Percentiles rank a stretch among this genome's conserved stretches.
Evolutionary conservation across 2,113 vertebrate species (phyloP).

Genomic region (Xiphophorus couchianus): DNA sequence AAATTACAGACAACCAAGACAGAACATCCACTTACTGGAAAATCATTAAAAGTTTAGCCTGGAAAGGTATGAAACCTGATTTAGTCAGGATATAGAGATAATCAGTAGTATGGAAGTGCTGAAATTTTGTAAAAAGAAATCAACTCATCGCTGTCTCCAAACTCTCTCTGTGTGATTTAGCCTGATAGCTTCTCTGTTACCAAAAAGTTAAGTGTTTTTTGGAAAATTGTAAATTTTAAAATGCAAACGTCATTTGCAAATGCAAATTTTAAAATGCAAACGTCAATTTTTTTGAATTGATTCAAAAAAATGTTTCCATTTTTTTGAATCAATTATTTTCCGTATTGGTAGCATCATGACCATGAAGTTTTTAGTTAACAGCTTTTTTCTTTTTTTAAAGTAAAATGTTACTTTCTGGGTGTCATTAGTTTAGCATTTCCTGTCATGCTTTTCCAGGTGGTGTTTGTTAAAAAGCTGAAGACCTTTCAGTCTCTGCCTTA

Average conservation of each 20-base stretch:
- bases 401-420: neutral
- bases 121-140: too few relatives aligned
- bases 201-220: neutral
- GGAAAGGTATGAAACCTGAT: neutral
- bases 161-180: too few relatives aligned
- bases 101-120: too few relatives aligned
- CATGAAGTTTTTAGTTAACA: too few relatives aligned
- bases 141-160: too few relatives aligned
- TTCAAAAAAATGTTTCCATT: too few relatives aligned
- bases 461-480: conserved; percentile 87
- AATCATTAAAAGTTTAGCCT: neutral
- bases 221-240: too few relatives aligned
- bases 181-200: too few relatives aligned
- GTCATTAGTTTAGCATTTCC: neutral
- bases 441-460: conserved; percentile 81
- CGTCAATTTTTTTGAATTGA: too few relatives aligned
- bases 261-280: too few relatives aligned
- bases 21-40: neutral
- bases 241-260: too few relatives aligned
- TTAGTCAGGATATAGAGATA: neutral
- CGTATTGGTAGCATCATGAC: neutral
- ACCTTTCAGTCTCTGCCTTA: conserved; percentile 85
- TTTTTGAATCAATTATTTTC: neutral
- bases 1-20: neutral
- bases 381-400: neutral